These are phyloP conservation scores for Lerista edwardsae DNA, from an alignment of 2,797 vertebrate genomes.

Conservation along the genomic window DNA sequence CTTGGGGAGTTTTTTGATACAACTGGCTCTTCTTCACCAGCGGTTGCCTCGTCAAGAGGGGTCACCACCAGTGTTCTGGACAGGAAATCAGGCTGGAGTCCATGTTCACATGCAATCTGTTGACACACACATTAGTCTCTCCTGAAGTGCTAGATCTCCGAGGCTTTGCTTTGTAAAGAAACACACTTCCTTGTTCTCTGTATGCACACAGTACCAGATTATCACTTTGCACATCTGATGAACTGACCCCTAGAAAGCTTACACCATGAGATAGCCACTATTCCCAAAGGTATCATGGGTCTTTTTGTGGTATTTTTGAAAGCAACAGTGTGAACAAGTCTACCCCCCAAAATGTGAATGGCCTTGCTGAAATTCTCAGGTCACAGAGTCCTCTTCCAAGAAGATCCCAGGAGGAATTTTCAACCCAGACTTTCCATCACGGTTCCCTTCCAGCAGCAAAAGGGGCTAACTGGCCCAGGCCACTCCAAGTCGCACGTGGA, in stretches of 20 bases:
- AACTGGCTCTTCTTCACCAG: not conserved
- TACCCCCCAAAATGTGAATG: not conserved
- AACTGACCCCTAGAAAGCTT: not conserved
- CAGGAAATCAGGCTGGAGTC: not conserved
- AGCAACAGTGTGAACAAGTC: not conserved
- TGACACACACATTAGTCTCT: not conserved
- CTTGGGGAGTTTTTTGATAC: not conserved
- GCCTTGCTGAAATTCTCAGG: not conserved
- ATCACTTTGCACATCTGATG: not conserved
- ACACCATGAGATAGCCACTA: too few species aligned
- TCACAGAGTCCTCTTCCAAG: too few species aligned
- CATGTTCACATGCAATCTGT: not conserved
- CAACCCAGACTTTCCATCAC: not conserved
- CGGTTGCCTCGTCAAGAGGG: not conserved
- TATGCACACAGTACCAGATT: not conserved
- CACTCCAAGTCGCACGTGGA: not conserved
- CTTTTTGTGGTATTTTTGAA: not conserved
- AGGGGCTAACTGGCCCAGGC: not conserved
- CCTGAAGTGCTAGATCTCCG: not conserved
- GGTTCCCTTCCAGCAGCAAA: too few species aligned
- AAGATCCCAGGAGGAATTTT: not conserved
- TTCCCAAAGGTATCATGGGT: not conserved
- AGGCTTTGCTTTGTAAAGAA: not conserved
- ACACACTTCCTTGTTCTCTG: not conserved
- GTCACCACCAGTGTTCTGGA: not conserved